Percentiles rank a stretch among this genome's conserved stretches.
Conservation (phyloP, 2,113 vertebrate species). For the Jaculus jaculus region DNA sequence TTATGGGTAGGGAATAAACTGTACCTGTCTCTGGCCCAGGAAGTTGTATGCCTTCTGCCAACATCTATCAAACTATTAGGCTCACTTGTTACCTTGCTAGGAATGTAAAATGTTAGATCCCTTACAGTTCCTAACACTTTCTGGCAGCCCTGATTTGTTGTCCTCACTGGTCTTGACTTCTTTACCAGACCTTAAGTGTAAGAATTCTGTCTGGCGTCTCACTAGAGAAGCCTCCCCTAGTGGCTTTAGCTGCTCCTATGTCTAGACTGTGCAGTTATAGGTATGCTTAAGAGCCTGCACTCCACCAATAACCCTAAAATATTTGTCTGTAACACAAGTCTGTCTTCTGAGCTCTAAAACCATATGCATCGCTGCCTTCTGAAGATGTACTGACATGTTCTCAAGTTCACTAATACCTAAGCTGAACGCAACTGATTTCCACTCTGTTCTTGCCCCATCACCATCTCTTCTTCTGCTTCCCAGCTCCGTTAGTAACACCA, state of each 20-base stretch:
- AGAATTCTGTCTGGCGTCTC: neutral
- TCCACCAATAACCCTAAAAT: neutral
- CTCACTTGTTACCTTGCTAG: neutral
- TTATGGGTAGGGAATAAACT: neutral
- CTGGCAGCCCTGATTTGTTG: neutral
- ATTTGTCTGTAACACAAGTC: neutral
- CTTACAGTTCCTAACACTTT: neutral
- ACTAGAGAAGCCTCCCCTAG: neutral
- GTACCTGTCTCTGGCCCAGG: no score
- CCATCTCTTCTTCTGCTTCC: neutral
- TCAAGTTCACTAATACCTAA: neutral
- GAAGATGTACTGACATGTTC: neutral
- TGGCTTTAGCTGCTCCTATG: neutral
- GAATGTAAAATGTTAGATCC: neutral
- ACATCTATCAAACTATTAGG: neutral
- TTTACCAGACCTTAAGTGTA: neutral
- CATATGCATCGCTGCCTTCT: neutral
- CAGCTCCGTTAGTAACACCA: neutral
- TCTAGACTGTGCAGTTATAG: neutral
- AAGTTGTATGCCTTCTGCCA: neutral
- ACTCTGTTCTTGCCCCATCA: neutral
- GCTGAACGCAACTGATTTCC: neutral
- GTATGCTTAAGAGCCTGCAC: no score
- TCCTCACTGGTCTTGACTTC: neutral
- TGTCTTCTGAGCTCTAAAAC: constrained; percentile 7